phyloP scores from a whole-genome alignment of 2,797 vertebrate genomes.

The Gymnoscopelus braueri region DNA sequence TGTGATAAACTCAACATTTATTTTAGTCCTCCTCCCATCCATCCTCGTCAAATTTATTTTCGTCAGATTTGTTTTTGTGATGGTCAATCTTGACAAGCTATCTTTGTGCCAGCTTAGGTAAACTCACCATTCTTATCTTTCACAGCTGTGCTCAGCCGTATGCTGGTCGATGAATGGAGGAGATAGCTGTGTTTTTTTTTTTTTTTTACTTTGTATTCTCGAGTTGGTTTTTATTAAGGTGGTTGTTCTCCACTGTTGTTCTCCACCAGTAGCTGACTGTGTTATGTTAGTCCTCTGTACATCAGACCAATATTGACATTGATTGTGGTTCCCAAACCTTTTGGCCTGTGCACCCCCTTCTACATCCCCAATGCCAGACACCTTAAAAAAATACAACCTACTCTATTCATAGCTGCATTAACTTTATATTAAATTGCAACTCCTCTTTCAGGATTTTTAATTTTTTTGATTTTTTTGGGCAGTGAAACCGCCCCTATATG shows the following conservation, averaged over 20 bases:
- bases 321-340: no score
- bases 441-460: no score
- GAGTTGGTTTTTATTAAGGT: not conserved
- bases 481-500: no score
- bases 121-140: slow-evolving; percentile 3
- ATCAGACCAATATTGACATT: not conserved
- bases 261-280: not conserved
- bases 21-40: not conserved
- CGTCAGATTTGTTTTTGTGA: slow-evolving; percentile 3
- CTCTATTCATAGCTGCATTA: no score
- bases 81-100: slow-evolving; percentile 4
- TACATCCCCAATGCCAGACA: no score
- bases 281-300: not conserved
- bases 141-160: not conserved
- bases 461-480: no score
- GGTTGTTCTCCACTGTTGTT: no score
- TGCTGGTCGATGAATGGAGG: not conserved
- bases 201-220: not conserved
- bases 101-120: slow-evolving; percentile 1
- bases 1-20: not conserved
- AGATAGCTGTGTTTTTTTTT: not conserved
- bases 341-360: no score
- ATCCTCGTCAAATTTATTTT: not conserved
- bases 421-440: no score
- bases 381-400: no score